Base-by-base conservation (phyloP, 1,140 invertebrate genomes). In the Charaxes varanes region DNA sequence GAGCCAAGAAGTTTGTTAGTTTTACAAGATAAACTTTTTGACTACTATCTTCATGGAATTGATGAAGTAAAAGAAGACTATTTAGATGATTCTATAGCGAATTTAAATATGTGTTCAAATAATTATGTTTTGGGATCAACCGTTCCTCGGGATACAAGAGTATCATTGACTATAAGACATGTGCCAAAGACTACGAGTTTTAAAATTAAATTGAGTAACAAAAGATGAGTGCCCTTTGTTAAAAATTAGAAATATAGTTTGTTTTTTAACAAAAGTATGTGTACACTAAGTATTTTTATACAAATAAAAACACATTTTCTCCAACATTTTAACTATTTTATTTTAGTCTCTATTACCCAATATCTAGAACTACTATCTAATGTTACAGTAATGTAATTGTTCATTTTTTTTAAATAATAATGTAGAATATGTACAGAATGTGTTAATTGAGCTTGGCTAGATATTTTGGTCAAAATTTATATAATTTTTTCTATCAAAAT, bases 121-220 rank as follows among this genome's bases (percentile, higher is more conserved):
- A 78, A 71, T 31, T 90, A 88, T 73, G 62, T 60, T 10, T 73
- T 87, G 30, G 87, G 86, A 23, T 70, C 88, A 44, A 78, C 70
- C 33, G 51, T 96, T 15, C 57, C 84, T 32, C 87, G 96, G 33
- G 77, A 84, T 1, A 93, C 90, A 7, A 88, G 97, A 67, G 84
- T 98, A 47, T 99, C 97, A 3, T 80, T 99, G 17, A 99, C 97
- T 21, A 97, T 99, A 45, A 88, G 97, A 71, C 90, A 96, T 88
- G 96, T 98, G 4, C 94, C 95, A 37, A 97, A 95, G 86, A 92
- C 93, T 27, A 70, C 62, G 35, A 44, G 48, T 17, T 80, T 83
- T 54, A 83, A 83, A 67, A 32, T 88, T 89, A 54, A 96, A 94
- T 88, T 86, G 92, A 68, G 92, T 87, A 83, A 79, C 93, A 60